phyloP scores from a whole-genome alignment of 1,140 invertebrate genomes.

The Drosophila mayri region DNA sequence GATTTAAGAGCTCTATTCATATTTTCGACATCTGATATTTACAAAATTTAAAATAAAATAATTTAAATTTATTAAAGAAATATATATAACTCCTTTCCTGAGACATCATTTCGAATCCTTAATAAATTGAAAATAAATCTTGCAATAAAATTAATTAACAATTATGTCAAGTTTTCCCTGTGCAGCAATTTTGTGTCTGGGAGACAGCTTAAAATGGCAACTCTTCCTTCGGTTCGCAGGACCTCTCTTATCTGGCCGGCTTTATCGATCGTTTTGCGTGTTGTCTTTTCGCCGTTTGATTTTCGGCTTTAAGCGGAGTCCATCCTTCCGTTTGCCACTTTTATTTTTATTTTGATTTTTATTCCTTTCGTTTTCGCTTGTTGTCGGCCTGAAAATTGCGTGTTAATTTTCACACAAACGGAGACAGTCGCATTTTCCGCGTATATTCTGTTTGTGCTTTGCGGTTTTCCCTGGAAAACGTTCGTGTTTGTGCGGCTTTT shows the following conservation, averaged over 20 bases:
- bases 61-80: no score
- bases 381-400: slow-evolving; percentile 65
- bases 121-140: neutral
- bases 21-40: neutral
- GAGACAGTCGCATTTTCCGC: slow-evolving; percentile 57
- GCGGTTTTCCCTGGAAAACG: slow-evolving; percentile 53
- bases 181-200: slow-evolving; percentile 6
- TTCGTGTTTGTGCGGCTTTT: slow-evolving; percentile 58
- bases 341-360: slow-evolving; percentile 62
- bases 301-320: slow-evolving; percentile 73
- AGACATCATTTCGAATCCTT: no score
- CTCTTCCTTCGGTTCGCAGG: slow-evolving; percentile 35
- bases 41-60: neutral
- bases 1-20: neutral
- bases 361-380: slow-evolving; percentile 40
- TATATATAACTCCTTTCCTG: no score
- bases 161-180: slow-evolving; percentile 3
- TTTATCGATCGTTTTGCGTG: slow-evolving; percentile 77
- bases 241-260: slow-evolving; percentile 44
- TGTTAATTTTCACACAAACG: slow-evolving; percentile 80
- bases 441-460: slow-evolving; percentile 65
- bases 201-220: slow-evolving; percentile 23
- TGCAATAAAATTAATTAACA: neutral
- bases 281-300: slow-evolving; percentile 72
- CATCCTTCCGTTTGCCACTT: slow-evolving; percentile 45